A percentile compares a stretch with the other conserved stretches of the same genome.
These are phyloP conservation scores for Arctopsyche grandis DNA, from an alignment of 1,140 invertebrate genomes.

Conservation along the genomic window DNA sequence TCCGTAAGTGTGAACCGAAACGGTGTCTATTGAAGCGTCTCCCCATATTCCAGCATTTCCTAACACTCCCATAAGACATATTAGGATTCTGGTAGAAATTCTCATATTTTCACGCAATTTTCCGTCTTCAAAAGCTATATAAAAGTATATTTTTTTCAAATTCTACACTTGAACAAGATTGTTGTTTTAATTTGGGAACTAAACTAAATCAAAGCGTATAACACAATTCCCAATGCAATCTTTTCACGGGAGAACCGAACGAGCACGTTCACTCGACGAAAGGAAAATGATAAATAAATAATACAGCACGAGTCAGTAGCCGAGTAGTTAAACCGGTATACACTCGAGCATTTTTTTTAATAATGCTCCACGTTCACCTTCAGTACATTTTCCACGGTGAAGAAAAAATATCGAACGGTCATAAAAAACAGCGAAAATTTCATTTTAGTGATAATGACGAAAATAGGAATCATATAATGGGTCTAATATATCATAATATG, in stretches of 20 bases:
- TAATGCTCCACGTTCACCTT: too few species aligned
- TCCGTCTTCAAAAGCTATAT: neutral
- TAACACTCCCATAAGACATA: conserved; percentile 49
- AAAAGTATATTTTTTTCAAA: neutral
- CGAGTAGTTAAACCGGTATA: too few species aligned
- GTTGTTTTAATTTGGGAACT: neutral
- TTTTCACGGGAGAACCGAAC: neutral
- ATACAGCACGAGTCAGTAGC: too few species aligned
- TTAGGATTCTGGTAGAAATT: conserved; percentile 44
- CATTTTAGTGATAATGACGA: too few species aligned
- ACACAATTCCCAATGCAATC: neutral
- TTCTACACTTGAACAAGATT: neutral
- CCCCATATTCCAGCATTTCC: conserved; percentile 52
- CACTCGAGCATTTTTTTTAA: too few species aligned
- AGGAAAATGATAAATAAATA: neutral
- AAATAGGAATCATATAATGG: too few species aligned
- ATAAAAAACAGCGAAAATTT: too few species aligned
- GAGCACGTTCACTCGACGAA: neutral
- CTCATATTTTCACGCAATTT: conserved; percentile 37
- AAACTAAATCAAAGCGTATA: neutral
- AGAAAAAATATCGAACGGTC: too few species aligned
- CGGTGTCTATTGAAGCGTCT: conserved; percentile 51
- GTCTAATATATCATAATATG: too few species aligned
- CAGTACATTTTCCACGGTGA: too few species aligned
- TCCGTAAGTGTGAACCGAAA: conserved; percentile 50